phyloP scores from a whole-genome alignment of 2,888 invertebrate genomes.

The Exocentrus adspersus region DNA sequence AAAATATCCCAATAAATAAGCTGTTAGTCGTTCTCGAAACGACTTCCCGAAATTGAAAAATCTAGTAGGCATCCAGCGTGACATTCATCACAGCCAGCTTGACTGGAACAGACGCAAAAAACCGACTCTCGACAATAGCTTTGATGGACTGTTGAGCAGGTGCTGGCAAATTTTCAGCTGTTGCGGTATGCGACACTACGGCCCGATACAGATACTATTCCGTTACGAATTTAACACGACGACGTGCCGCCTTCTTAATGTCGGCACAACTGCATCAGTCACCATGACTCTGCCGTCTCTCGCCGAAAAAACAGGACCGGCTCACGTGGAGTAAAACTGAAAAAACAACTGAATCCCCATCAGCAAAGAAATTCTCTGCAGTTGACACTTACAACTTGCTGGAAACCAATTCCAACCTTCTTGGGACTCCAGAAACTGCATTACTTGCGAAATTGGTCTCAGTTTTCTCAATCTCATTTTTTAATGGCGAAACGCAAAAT shows the following conservation, averaged over 20 bases:
- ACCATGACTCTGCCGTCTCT: not conserved
- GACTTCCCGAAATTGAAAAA: conserved; percentile 10
- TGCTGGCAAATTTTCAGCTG: conserved; percentile 23
- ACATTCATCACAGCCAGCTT: not conserved
- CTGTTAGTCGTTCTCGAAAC: not conserved
- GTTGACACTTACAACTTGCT: no score
- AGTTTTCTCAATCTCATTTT: no score
- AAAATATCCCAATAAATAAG: conserved; percentile 3
- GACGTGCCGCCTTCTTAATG: conserved; percentile 19
- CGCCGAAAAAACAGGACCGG: not conserved
- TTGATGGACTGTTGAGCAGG: conserved; percentile 19
- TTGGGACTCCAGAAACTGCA: no score
- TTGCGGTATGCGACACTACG: conserved; percentile 25
- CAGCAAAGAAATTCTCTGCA: no score
- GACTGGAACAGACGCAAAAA: conserved; percentile 13
- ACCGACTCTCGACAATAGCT: conserved; percentile 15
- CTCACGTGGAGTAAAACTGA: no score
- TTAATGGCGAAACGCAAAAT: not conserved
- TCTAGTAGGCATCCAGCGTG: conserved; percentile 3
- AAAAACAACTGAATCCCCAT: no score
- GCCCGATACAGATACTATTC: conserved; percentile 25
- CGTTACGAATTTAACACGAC: conserved; percentile 29
- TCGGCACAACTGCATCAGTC: conserved; percentile 26
- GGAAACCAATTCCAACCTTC: no score
- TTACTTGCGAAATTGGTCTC: no score